Conservation (phyloP, 2,888 invertebrate genomes). For the Chironomus riparius region DNA sequence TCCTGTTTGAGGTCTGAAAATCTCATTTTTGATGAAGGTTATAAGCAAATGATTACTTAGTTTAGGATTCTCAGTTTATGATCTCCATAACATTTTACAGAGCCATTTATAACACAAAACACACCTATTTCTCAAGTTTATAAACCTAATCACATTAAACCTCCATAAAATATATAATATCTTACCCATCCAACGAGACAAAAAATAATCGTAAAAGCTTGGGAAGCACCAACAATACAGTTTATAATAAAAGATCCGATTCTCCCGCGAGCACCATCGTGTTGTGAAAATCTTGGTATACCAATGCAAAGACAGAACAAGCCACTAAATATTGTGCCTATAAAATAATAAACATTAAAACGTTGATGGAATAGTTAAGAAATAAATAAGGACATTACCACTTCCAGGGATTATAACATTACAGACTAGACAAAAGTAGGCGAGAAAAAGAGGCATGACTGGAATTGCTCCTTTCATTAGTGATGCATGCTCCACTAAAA, state of each 20-base stretch:
- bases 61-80: too few relatives aligned
- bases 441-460: constrained; percentile 74
- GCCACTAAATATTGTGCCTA: constrained; percentile 85
- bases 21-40: too few relatives aligned
- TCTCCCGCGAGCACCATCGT: constrained; percentile 65
- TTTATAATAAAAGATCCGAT: constrained; percentile 79
- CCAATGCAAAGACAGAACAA: constrained; percentile 81
- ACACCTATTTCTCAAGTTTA: too few relatives aligned
- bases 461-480: constrained; percentile 89
- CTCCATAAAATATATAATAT: too few relatives aligned
- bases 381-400: constrained; percentile 46
- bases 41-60: too few relatives aligned
- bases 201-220: constrained; percentile 88
- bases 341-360: constrained; percentile 32
- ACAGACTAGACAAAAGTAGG: constrained; percentile 78
- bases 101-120: too few relatives aligned
- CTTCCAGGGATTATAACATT: constrained; percentile 70
- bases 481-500: constrained; percentile 72
- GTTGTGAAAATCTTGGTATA: constrained; percentile 75
- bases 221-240: constrained; percentile 74
- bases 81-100: too few relatives aligned
- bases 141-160: too few relatives aligned
- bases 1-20: too few relatives aligned
- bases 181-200: constrained; percentile 79
- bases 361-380: neutral